phyloP scores from a whole-genome alignment of 1,140 invertebrate genomes.

The Aphelenchoides avenae region DNA sequence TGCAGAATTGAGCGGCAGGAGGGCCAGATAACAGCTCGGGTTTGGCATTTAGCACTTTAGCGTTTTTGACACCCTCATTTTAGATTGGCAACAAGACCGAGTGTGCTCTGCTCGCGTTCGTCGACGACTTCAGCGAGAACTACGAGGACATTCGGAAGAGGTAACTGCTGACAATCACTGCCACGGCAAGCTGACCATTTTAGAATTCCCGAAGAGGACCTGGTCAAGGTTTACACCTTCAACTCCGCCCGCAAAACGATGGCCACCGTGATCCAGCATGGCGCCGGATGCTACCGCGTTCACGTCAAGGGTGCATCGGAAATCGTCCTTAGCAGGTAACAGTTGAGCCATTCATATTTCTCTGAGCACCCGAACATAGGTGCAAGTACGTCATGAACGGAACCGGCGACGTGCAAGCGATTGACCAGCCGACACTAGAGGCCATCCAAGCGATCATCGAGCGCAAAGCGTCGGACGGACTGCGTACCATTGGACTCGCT shows the following conservation, averaged over 20 bases:
- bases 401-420: conserved; percentile 79
- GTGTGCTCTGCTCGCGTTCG: conserved; percentile 59
- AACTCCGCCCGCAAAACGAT: conserved; percentile 59
- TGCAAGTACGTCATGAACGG: conserved; percentile 87
- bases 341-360: conserved; percentile 3
- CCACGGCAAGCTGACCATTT: conserved; percentile 39
- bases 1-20: conserved; percentile 51
- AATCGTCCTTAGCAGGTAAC: conserved; percentile 34
- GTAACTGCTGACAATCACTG: conserved; percentile 51
- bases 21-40: conserved; percentile 54
- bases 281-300: conserved; percentile 44
- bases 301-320: conserved; percentile 57
- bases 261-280: conserved; percentile 56
- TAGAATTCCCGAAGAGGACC: not conserved
- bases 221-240: conserved; percentile 58
- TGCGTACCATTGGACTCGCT: conserved; percentile 73
- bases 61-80: too few species aligned
- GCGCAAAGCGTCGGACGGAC: conserved; percentile 91
- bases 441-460: conserved; percentile 90
- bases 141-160: conserved; percentile 51
- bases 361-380: too few species aligned
- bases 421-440: conserved; percentile 90
- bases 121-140: conserved; percentile 47
- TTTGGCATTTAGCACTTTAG: too few species aligned
- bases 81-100: conserved; percentile 61